Evolutionary conservation across 2,113 vertebrate genomes (phyloP).

Genomic region (Neotragus moschatus): DNA sequence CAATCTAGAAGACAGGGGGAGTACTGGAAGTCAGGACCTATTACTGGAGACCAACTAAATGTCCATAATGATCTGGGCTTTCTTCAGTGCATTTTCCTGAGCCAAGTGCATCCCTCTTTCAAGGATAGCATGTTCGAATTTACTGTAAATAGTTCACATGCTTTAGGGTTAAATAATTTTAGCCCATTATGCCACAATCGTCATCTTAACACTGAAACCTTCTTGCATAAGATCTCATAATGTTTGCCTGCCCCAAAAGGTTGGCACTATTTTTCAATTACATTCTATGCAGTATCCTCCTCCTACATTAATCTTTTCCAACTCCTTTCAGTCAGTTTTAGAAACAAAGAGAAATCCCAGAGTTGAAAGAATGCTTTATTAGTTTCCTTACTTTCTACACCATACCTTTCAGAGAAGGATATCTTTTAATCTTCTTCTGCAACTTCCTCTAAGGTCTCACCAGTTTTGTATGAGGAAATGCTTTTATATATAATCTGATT

Average conservation of each 20-base stretch:
- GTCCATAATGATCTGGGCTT: background rate
- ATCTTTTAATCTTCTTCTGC: background rate
- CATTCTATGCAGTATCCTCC: background rate
- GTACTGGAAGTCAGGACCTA: background rate
- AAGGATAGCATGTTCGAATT: background rate
- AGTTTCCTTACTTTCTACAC: background rate
- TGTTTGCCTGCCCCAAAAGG: background rate
- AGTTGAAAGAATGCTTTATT: background rate
- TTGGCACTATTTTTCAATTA: background rate
- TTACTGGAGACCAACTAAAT: background rate
- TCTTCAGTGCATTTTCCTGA: background rate
- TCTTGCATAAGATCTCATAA: background rate
- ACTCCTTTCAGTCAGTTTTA: background rate
- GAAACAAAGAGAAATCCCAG: conserved; percentile 17
- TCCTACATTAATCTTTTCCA: background rate
- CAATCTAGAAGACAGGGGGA: background rate
- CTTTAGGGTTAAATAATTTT: background rate
- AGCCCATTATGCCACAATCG: background rate
- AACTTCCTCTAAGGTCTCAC: background rate
- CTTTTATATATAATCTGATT: background rate
- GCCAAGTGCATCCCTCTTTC: background rate
- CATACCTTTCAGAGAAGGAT: background rate
- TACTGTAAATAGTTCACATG: background rate
- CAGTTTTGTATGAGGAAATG: background rate
- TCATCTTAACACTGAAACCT: background rate